Base-by-base conservation (phyloP, 64 coral and sea anemone genomes). In the Montipora cactus region DNA sequence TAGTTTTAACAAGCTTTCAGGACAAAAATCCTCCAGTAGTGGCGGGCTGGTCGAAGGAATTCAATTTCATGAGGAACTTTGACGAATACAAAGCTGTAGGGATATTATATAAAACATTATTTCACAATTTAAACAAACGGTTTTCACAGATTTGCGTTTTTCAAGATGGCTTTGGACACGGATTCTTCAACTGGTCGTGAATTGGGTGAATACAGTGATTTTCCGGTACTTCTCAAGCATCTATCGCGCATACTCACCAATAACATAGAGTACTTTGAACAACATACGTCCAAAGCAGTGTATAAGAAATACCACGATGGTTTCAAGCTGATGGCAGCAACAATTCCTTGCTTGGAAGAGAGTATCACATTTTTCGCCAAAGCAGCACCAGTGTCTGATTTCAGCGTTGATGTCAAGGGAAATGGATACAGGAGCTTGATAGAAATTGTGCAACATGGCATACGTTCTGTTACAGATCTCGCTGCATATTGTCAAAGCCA, bases 371-470 rank as follows among this genome's bases (percentile, higher is more conserved):
- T 44, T 4, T 52, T 97, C 8, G 89, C 96, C 7, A 45, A 77
- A 44, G 69, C 86, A 47, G 96, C 91, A 44, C 76, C 92, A 0
- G 67, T 82, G 14, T 99, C 87, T 81, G 98, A 99, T 58, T 99
- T 89, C 59, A 96, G 92, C 58, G 8, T 58, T 7, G 89, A 99
- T 50, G 87, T 92, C 2, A 99, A 99, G 67, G 98, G 98, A 2
- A 99, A 99, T 47, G 98, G 98, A 3, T 99, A 96, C 58, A 78
- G 98, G 22, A 96, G 95, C 15, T 90, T 99, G 62, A 47, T 99
- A 67, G 50, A 80, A 68, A 46, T 99, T 12, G 45, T 96, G 4
- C 92, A 99, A 80, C 83, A 96, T 8, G 92, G 95, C 9, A 89
- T 99, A 44, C 89, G 95, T 81, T 78, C 89, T 47, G 79, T 99